Evolutionary conservation across 2,888 invertebrate species (phyloP).

Genomic region (Girardia tigrina): DNA sequence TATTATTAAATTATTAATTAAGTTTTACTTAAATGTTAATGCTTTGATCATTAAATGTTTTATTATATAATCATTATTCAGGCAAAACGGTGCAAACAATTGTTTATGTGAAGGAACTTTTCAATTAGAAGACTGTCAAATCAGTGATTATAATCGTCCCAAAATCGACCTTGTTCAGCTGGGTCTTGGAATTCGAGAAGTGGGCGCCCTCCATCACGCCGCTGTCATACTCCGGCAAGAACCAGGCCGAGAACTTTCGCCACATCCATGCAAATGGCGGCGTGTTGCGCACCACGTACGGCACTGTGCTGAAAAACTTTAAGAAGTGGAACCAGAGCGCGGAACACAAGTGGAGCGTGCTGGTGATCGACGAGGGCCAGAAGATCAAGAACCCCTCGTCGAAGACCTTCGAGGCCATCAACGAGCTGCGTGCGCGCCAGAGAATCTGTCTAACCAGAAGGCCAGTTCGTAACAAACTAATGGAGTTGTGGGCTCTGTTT

Average conservation of each 20-base stretch:
- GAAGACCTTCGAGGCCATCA: conserved; percentile 49
- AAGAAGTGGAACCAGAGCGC: conserved; percentile 42
- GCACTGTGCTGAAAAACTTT: conserved; percentile 46
- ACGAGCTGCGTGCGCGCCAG: conserved; percentile 45
- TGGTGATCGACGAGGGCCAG: conserved; percentile 56
- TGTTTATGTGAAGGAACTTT: no score
- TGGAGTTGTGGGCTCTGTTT: conserved; percentile 55
- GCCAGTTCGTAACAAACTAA: conserved; percentile 78
- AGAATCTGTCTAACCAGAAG: conserved; percentile 70
- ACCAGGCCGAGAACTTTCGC: conserved; percentile 45
- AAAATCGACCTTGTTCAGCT: conserved; percentile 49
- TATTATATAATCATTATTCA: no score
- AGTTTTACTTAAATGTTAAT: no score
- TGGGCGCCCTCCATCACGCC: conserved; percentile 50
- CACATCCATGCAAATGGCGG: conserved; percentile 47
- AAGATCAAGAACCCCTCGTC: conserved; percentile 69
- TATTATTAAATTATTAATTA: no score
- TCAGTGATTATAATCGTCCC: conserved; percentile 50
- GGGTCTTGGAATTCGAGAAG: conserved; percentile 50
- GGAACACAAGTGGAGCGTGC: conserved; percentile 43
- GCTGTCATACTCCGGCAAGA: conserved; percentile 44
- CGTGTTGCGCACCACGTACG: conserved; percentile 50
- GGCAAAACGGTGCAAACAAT: no score
- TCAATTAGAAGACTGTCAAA: no score
- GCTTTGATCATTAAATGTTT: no score